Percentiles rank a stretch among this genome's conserved stretches.
These are phyloP conservation scores for Mylabris sibirica DNA, from an alignment of 2,888 invertebrate genomes.

Conservation along the genomic window DNA sequence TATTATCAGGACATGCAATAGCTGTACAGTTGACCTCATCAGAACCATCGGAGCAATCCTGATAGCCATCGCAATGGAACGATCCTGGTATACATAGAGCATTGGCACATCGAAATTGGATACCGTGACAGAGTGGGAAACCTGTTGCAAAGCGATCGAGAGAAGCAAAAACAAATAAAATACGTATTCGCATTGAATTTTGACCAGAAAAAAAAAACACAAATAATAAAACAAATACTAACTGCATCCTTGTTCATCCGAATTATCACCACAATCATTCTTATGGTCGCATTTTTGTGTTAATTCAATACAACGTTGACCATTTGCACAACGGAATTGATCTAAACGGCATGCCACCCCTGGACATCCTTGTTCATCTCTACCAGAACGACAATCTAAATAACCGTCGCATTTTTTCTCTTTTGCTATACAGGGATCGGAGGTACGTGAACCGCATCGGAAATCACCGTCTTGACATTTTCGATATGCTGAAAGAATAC, in stretches of 20 bases:
- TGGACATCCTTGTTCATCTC: conserved; percentile 81
- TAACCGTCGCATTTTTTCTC: conserved; percentile 92
- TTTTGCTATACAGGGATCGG: conserved; percentile 86
- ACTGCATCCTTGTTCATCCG: conserved; percentile 92
- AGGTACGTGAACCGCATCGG: conserved; percentile 75
- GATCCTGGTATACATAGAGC: conserved; percentile 90
- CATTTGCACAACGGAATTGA: conserved; percentile 85
- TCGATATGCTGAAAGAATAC: conserved; percentile 75
- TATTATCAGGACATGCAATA: conserved; percentile 87
- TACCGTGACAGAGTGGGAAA: conserved; percentile 87
- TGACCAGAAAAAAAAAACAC: too few species aligned
- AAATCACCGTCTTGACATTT: conserved; percentile 89
- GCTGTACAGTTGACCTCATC: conserved; percentile 89
- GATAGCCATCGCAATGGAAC: conserved; percentile 85
- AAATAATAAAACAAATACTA: conserved; percentile 63
- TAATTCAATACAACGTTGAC: conserved; percentile 81
- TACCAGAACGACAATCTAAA: conserved; percentile 83
- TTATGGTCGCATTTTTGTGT: conserved; percentile 84
- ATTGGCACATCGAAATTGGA: conserved; percentile 93
- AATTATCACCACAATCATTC: conserved; percentile 90
- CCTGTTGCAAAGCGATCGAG: conserved; percentile 64
- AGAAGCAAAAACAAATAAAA: too few species aligned
- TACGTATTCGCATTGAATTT: too few species aligned
- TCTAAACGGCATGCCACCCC: conserved; percentile 78
- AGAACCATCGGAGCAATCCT: conserved; percentile 91